A percentile compares a stretch with the other conserved stretches of the same genome.
These are phyloP conservation scores for Mizuhopecten yessoensis DNA, from an alignment of 1,140 invertebrate species.

Conservation along the genomic window DNA sequence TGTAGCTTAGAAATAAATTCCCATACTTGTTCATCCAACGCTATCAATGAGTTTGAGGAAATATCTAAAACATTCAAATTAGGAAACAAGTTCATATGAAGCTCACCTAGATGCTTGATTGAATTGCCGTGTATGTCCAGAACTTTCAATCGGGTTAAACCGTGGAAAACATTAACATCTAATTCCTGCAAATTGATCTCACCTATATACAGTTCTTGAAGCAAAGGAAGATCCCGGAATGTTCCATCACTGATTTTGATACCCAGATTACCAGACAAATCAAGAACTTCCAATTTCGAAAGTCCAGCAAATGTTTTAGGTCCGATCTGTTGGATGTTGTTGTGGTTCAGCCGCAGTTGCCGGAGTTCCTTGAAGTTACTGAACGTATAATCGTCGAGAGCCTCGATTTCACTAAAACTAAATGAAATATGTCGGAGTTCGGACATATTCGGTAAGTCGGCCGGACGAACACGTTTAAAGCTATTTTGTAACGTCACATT, in stretches of 20 bases:
- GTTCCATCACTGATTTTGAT: not conserved
- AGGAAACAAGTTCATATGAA: not conserved
- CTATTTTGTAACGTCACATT: slow-evolving; percentile 1
- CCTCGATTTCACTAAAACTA: not conserved
- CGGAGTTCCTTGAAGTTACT: not conserved
- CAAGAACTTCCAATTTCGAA: slow-evolving; percentile 3
- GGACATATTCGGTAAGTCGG: not conserved
- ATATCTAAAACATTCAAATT: not conserved
- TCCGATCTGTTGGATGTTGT: not conserved
- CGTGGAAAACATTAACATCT: not conserved
- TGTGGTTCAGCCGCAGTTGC: not conserved
- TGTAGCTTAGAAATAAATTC: not conserved
- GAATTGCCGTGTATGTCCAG: slow-evolving; percentile 11
- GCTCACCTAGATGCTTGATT: not conserved
- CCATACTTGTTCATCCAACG: not conserved
- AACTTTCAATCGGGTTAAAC: not conserved
- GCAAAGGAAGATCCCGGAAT: not conserved
- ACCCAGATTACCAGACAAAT: not conserved
- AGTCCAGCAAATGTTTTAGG: not conserved
- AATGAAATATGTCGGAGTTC: not conserved
- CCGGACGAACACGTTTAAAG: not conserved
- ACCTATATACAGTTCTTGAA: not conserved
- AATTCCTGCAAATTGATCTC: not conserved
- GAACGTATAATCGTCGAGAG: not conserved
- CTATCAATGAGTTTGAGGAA: not conserved